These are phyloP conservation scores for Lamprotornis superbus DNA, from an alignment of 2,113 vertebrate species.

Conservation along the genomic window DNA sequence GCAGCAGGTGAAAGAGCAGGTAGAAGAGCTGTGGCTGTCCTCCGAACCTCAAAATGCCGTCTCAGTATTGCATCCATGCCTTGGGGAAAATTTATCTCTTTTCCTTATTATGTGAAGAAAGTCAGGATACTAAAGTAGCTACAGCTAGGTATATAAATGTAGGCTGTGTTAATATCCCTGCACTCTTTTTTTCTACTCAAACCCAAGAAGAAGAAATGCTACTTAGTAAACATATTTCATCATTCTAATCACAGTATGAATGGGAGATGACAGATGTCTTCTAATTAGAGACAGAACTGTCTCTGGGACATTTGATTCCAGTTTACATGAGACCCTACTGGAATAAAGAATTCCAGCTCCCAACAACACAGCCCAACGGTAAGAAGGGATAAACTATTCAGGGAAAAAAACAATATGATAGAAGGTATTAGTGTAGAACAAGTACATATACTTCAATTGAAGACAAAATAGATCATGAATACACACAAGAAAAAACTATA, in stretches of 20 bases:
- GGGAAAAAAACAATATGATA: background rate
- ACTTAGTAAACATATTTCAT: background rate
- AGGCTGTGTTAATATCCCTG: background rate
- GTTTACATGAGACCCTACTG: background rate
- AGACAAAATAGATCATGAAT: background rate
- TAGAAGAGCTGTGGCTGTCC: background rate
- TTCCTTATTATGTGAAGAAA: background rate
- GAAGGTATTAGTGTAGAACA: background rate
- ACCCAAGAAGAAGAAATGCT: background rate
- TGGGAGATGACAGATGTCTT: background rate
- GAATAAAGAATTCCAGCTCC: background rate
- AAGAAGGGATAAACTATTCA: background rate
- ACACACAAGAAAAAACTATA: background rate
- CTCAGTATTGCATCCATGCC: background rate
- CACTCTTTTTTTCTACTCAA: background rate
- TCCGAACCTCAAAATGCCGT: background rate
- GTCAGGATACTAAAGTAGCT: background rate
- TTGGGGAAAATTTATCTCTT: background rate
- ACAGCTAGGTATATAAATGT: background rate
- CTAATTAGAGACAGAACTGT: background rate
- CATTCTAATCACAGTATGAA: background rate
- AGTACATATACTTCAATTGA: background rate
- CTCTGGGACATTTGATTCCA: background rate
- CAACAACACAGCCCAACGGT: fast-evolving
- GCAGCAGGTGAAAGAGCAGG: background rate